A percentile compares a stretch with the other conserved stretches of the same genome.
Evolutionary conservation across 2,797 vertebrate genomes (phyloP).

Genomic region (Toxotes lorentzi): DNA sequence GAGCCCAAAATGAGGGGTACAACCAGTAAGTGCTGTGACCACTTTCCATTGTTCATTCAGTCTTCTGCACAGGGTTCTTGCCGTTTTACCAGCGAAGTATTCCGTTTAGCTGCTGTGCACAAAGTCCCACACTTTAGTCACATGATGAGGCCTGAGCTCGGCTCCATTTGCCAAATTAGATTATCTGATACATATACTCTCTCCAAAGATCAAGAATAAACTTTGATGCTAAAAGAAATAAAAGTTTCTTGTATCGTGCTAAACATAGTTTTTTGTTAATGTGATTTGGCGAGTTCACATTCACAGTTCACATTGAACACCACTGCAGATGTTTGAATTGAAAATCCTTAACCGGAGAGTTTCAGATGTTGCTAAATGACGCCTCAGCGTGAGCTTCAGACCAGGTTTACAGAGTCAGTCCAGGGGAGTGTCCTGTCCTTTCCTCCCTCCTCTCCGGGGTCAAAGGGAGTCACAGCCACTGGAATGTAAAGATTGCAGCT

Average conservation of each 20-base stretch:
- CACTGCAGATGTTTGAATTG: background rate
- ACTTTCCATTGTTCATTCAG: too few relatives aligned
- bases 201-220: background rate
- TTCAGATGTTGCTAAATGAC: slow-evolving; percentile 18
- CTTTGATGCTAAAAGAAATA: background rate
- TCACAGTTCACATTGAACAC: background rate
- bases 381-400: slow-evolving; percentile 25
- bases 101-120: too few relatives aligned
- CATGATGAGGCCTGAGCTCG: too few relatives aligned
- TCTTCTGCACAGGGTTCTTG: too few relatives aligned
- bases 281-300: background rate
- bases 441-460: slow-evolving; percentile 44
- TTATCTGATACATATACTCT: background rate
- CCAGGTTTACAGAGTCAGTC: slow-evolving; percentile 7
- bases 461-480: slow-evolving; percentile 64
- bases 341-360: background rate
- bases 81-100: too few relatives aligned
- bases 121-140: too few relatives aligned
- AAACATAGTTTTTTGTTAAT: background rate
- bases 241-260: background rate
- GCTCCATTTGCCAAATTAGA: too few relatives aligned
- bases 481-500: slow-evolving; percentile 73
- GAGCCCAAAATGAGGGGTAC: background rate
- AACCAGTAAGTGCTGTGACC: too few relatives aligned
- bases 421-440: slow-evolving; percentile 29